A percentile compares a stretch with the other conserved stretches of the same genome.
These are phyloP conservation scores for Athalia cordata DNA, from an alignment of 2,888 invertebrate species.

Conservation along the genomic window DNA sequence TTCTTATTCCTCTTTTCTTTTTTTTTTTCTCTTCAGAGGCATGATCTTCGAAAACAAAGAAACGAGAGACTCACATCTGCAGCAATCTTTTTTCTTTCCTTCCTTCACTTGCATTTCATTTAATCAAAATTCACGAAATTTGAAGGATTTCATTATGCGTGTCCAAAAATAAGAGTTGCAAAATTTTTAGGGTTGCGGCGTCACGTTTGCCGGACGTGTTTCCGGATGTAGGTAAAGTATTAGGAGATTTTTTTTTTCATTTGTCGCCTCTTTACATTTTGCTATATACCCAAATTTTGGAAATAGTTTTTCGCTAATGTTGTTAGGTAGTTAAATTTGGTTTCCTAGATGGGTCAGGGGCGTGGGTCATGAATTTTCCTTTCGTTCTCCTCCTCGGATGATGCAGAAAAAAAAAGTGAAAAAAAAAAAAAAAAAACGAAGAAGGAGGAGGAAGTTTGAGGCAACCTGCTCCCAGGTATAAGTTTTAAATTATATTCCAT, in stretches of 20 bases:
- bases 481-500: slow-evolving; percentile 33
- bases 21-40: too few relatives aligned
- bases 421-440: too few relatives aligned
- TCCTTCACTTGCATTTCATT: too few relatives aligned
- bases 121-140: slow-evolving; percentile 6
- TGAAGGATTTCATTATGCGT: neutral
- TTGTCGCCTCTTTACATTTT: slow-evolving; percentile 24
- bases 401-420: too few relatives aligned
- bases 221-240: slow-evolving; percentile 59
- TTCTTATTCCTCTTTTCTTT: too few relatives aligned
- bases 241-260: slow-evolving; percentile 52
- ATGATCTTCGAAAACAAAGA: neutral
- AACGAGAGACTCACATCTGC: neutral
- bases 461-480: slow-evolving; percentile 35
- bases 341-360: neutral
- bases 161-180: neutral
- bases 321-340: neutral
- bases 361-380: neutral
- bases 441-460: neutral
- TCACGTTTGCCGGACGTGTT: slow-evolving; percentile 63
- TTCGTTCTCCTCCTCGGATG: neutral
- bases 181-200: slow-evolving; percentile 44
- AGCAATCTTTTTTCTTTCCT: too few relatives aligned
- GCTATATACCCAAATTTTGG: neutral
- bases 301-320: neutral